Conservation (phyloP, 2,888 invertebrate genomes). For the Apodemia mormo region DNA sequence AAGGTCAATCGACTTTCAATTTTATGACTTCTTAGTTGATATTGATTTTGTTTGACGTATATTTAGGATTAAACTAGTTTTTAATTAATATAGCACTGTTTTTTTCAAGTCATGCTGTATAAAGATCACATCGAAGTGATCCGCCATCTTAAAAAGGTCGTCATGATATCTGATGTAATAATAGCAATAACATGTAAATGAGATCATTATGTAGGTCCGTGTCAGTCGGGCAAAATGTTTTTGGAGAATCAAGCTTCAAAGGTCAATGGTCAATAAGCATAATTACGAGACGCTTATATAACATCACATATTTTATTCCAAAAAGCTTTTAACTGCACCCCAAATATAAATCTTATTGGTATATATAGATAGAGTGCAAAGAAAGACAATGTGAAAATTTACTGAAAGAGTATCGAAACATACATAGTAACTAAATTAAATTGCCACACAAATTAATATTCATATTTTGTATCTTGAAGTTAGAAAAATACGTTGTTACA, state of each 20-base stretch:
- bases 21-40: not conserved
- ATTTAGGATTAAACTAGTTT: not conserved
- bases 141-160: not conserved
- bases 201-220: conserved; percentile 17
- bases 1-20: not conserved
- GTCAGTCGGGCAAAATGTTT: conserved; percentile 8
- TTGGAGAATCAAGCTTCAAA: conserved; percentile 8
- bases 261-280: conserved; percentile 16
- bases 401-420: no score
- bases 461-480: no score
- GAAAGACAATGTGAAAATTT: no score
- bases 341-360: not conserved
- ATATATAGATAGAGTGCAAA: no score
- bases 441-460: no score
- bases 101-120: conserved; percentile 1
- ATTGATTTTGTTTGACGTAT: not conserved
- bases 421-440: no score
- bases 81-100: not conserved
- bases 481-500: no score
- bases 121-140: conserved; percentile 1
- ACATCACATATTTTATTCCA: conserved; percentile 3
- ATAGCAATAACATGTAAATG: conserved; percentile 14
- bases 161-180: conserved; percentile 10
- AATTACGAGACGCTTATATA: conserved; percentile 7
- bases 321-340: not conserved